A percentile compares a stretch with the other conserved stretches of the same genome.
phyloP scores from a whole-genome alignment of 35 echinoderm and acorn worm genomes.

The Apostichopus parvimensis region DNA sequence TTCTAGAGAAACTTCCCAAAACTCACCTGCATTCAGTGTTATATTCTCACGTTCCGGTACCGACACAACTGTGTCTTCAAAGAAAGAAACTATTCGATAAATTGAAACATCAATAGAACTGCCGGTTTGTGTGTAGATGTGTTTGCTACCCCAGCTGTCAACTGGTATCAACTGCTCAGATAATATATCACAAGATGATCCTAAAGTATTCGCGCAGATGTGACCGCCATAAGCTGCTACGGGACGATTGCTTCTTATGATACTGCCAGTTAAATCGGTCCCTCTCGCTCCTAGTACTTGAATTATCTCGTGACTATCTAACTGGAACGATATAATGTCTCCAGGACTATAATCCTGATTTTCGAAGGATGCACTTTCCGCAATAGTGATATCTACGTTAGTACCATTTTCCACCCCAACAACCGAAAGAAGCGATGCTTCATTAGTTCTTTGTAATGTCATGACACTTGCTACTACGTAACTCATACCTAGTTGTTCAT shows the following conservation, averaged over 20 bases:
- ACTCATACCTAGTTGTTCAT: constrained; percentile 45
- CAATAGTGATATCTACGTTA: constrained; percentile 40
- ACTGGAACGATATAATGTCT: constrained; percentile 28
- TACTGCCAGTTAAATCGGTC: constrained; percentile 45
- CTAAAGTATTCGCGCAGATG: neutral
- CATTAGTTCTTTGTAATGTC: neutral
- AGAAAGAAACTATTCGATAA: constrained; percentile 54
- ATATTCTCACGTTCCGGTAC: too few species aligned
- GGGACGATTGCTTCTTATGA: constrained; percentile 33
- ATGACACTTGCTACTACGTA: constrained; percentile 33
- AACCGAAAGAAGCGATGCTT: neutral
- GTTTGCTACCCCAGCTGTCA: constrained; percentile 54
- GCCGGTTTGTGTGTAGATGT: constrained; percentile 55
- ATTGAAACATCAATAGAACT: neutral
- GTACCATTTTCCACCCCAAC: constrained; percentile 47
- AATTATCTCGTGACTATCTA: constrained; percentile 43
- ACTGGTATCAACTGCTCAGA: neutral
- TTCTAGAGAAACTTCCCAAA: constrained; percentile 44
- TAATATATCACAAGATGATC: too few species aligned
- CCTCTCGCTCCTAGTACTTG: constrained; percentile 34
- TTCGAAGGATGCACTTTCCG: neutral
- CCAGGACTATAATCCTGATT: constrained; percentile 2
- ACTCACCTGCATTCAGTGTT: constrained; percentile 25
- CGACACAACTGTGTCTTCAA: constrained; percentile 40
- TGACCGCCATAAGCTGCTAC: constrained; percentile 41